A percentile compares a stretch with the other conserved stretches of the same genome.
These are phyloP conservation scores for Eclectus roratus DNA, from an alignment of 2,113 vertebrate species.

Conservation along the genomic window DNA sequence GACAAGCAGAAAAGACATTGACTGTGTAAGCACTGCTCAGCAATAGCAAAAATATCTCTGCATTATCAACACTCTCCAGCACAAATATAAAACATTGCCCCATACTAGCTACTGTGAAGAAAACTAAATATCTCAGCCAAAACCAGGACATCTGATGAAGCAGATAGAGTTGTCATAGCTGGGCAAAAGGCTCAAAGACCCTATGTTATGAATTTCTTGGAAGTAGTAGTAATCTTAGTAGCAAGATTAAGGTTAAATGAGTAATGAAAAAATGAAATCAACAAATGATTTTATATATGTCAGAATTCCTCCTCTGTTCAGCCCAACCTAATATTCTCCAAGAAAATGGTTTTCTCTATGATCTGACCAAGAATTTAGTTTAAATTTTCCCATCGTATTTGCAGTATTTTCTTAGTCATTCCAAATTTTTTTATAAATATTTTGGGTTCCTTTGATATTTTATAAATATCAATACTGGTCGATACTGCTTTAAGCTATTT, in stretches of 20 bases:
- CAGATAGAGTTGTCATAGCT: not conserved
- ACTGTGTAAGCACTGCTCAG: not conserved
- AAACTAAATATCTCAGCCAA: not conserved
- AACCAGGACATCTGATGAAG: not conserved
- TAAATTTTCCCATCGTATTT: not conserved
- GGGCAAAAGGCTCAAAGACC: not conserved
- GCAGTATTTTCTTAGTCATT: not conserved
- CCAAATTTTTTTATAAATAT: not conserved
- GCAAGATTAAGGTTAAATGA: not conserved
- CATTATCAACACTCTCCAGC: not conserved
- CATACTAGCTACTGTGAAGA: not conserved
- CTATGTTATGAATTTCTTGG: not conserved
- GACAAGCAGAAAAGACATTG: not conserved
- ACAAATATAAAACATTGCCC: not conserved
- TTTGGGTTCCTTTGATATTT: not conserved
- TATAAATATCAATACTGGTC: too few relatives aligned
- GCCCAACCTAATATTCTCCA: not conserved
- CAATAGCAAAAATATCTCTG: not conserved
- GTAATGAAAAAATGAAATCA: not conserved
- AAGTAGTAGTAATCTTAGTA: not conserved
- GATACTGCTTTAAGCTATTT: not conserved
- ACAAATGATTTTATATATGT: not conserved
- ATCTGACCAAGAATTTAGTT: not conserved
- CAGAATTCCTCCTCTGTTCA: not conserved
- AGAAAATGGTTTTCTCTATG: not conserved